phyloP scores from a whole-genome alignment of 2,888 invertebrate genomes.

The Drosophila gaucha region DNA sequence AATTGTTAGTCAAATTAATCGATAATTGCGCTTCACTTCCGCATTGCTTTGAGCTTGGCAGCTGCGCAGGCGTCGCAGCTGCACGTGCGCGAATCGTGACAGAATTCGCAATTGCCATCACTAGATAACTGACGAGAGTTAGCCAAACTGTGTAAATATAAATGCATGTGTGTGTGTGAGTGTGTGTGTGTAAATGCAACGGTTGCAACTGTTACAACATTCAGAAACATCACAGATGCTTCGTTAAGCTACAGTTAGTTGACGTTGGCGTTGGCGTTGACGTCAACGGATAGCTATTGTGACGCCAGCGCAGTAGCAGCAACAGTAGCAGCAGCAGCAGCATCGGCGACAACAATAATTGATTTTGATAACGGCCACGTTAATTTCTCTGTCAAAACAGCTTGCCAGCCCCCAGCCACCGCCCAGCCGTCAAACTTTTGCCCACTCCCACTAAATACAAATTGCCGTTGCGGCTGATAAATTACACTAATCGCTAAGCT shows the following conservation, averaged over 20 bases:
- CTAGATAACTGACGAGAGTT: slow-evolving; percentile 16
- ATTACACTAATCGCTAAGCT: slow-evolving; percentile 61
- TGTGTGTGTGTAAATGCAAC: slow-evolving; percentile 21
- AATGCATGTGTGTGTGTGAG: background rate
- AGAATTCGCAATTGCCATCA: slow-evolving; percentile 50
- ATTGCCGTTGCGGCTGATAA: slow-evolving; percentile 70
- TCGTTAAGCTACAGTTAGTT: slow-evolving; percentile 21
- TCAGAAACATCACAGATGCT: slow-evolving; percentile 34
- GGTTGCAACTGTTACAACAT: slow-evolving; percentile 56
- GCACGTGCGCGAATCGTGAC: slow-evolving; percentile 69
- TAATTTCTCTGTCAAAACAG: slow-evolving; percentile 68
- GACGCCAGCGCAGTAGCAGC: slow-evolving; percentile 24
- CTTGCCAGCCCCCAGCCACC: slow-evolving; percentile 7
- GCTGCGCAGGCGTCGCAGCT: slow-evolving; percentile 42
- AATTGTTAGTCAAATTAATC: slow-evolving; percentile 7
- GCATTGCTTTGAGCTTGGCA: slow-evolving; percentile 29
- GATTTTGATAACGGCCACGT: slow-evolving; percentile 65
- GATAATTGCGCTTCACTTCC: slow-evolving; percentile 33
- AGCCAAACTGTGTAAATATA: background rate
- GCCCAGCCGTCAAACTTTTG: background rate
- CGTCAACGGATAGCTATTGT: slow-evolving; percentile 33
- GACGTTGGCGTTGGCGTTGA: slow-evolving; percentile 53
- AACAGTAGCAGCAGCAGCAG: slow-evolving; percentile 19
- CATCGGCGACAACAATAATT: slow-evolving; percentile 53
- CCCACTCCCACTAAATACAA: slow-evolving; percentile 51